A percentile compares a stretch with the other conserved stretches of the same genome.
Conservation (phyloP, 2,113 vertebrate species). For the Rattus norvegicus region GRCr8 NC_086023.1:76055001-76055500, state of each 20-base stretch:
- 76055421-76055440: conserved; percentile 70
- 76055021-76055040: no score
- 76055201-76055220: background rate
- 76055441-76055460: conserved; percentile 76
- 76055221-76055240: background rate
- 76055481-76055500: conserved; percentile 77
- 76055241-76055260: background rate
- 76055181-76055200: conserved; percentile 5
- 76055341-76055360: conserved; percentile 46
- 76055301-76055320: background rate
- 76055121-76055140: conserved; percentile 15
- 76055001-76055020: background rate
- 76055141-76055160: background rate
- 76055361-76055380: conserved; percentile 32
- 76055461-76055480: conserved; percentile 62
- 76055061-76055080: background rate
- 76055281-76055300: background rate
- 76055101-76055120: background rate
- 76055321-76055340: conserved; percentile 60
- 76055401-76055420: conserved; percentile 55
- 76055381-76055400: conserved; percentile 69
- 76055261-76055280: background rate
- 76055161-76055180: background rate
- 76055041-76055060: background rate
- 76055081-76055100: background rate